Base-by-base conservation (phyloP, 2,888 invertebrate genomes). In the Conchocele bisecta region DNA sequence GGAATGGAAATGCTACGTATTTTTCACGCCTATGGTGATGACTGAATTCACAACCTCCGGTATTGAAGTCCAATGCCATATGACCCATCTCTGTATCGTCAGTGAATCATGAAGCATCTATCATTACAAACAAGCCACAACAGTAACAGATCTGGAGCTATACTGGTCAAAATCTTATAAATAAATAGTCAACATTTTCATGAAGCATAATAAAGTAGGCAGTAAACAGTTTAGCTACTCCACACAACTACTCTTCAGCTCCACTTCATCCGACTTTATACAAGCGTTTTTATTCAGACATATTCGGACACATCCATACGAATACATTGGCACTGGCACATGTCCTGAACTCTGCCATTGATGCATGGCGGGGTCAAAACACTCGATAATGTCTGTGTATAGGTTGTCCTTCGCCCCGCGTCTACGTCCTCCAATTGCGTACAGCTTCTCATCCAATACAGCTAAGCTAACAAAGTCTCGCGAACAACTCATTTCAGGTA, bases 401-500 rank as follows among this genome's bases (percentile, higher is more conserved):
- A 88, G 61, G 48, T 85, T 85, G 50, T 87, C 86, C 56, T 88
- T 87, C 1, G 87, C 86, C 6, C 88, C 88, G 24, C 88, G 54
- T 26, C 88, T 64, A 7, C 88, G 75, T 1, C 88, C 88, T 28
- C 88, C 88, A 44, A 88, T 82, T 7, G 87, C 84, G 57, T 81
- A 88, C 35, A 88, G 70, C 64, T 85, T 86, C 63, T 87, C 86
- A 48, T 87, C 86, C n/a, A 88, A 69, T 29, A 86, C 85, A 15
- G 85, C 84, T 28, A 88, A 73, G 60, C 87, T 86, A 17, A 88
- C 86, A 79, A 88, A 88, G 50, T 88, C 88, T 20, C 88, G 67
- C 0, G 86, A 81, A 77, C 83, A 83, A 31, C 79, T 82, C 85
- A 86, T 84, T 58, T 87, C 86, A 3, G 86, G 82, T 6, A 88